Base-by-base conservation (phyloP, 2,797 vertebrate genomes). In the Micropoecilia bifurca region DNA sequence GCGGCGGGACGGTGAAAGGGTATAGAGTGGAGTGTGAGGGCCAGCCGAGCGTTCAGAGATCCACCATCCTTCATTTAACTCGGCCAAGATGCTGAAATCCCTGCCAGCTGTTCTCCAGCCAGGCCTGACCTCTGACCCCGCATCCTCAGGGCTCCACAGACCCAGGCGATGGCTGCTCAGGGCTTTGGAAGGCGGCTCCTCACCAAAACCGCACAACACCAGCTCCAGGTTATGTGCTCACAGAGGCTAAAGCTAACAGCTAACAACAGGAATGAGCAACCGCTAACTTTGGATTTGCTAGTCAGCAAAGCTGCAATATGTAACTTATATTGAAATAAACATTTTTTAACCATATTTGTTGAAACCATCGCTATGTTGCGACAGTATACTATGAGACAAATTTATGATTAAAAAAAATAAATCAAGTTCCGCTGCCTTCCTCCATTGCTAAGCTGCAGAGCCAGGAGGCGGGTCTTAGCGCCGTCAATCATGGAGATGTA, bases 1-100 rank as follows among this genome's bases (percentile, higher is more conserved):
- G 0, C 57, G 75, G 80, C 71, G 20, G 75, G 74, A 79, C 33
- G 7, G 41, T 3, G 13, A n/a, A 22, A 28, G 75, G 50, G 46
- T 55, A 22, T 7, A 48, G 71, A 79, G 82, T 6, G 41, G 78
- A 83, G 75, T 57, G 68, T 33, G 46, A 83, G 55, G 61, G 53
- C 48, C 73, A 47, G 28, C 48, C 25, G 71, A 43, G 78, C 25
- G 33, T 36, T 76, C 63, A 71, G 43, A 41, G 63, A 78, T 43
- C 33, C 68, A 30, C 63, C 74, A 69, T 79, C 73, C 73, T 80
- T 85, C 39, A 53, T 16, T 41, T 55, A 80, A 71, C 46, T 73
- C 41, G 77, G 74, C 72, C 20, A 33, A 53, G 69, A 66, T 6
- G 46, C 36, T 47, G 22, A 39, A 59, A 75, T 47, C 41, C 39